Base-by-base conservation (phyloP, 2,113 vertebrate genomes). In the Orcinus orca region DNA sequence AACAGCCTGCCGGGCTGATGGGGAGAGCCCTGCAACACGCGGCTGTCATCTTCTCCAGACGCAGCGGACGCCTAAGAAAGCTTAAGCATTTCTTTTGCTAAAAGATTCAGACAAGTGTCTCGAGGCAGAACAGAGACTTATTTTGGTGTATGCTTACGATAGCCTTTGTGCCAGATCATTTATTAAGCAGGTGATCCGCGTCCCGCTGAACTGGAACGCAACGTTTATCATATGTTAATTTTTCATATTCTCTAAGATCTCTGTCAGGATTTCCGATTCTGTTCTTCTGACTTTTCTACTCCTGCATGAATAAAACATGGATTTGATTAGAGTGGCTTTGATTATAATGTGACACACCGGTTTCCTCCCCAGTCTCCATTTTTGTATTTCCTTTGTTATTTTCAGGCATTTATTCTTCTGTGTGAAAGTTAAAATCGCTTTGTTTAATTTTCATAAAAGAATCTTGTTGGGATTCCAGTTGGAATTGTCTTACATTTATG, bases 21-120 rank as follows among this genome's bases (percentile, higher is more conserved):
- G 26, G 17, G 33, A 53, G 50, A 68, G 47, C 25, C 62, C 44
- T 68, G 77, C 15, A 6, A 0, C 3, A 5, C 1, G 0, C 0
- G 6, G 15, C 50, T 8, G 21, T 44, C 60, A 0, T 26, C 60
- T n/a, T 21, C 0, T 68, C 29, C 26, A 44, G 41, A 63, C 20
- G 10, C 15, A 80, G 14, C 2, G 29, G 50, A 29, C 12, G 18
- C 67, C 50, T 10, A 80, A 10, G 58, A 86, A 68, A 71, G 89
- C 44, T 7, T 20, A 4, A 50, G 62, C 38, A 2, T 77, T 31
- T 73, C 36, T 50, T 77, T 33, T 77, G 36, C 53, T 50, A 26
- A 36, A 80, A 74, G 74, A 31, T 23, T 89, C 67, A 83, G 58
- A 38, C 73, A 83, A 81, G 18, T 55, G 1, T 79, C 77, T 68